phyloP scores from a whole-genome alignment of 2,888 invertebrate species.

The Micoletzkya japonica region DNA sequence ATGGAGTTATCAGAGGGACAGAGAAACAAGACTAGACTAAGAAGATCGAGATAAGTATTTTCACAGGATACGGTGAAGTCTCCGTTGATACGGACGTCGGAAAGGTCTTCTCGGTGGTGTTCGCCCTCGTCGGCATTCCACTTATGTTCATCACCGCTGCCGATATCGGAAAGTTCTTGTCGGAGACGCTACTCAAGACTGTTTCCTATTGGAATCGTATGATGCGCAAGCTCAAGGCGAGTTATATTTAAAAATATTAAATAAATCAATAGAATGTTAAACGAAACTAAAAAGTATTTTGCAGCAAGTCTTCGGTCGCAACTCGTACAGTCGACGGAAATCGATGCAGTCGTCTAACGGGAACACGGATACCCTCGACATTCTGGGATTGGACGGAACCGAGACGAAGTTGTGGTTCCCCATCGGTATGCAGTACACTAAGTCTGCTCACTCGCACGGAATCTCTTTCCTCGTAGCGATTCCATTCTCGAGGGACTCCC shows the following conservation, averaged over 20 bases:
- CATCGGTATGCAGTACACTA: conserved; percentile 46
- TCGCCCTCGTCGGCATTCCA: conserved; percentile 64
- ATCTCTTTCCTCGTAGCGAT: background rate
- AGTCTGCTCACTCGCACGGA: background rate
- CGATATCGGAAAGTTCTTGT: conserved; percentile 64
- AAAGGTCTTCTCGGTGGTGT: conserved; percentile 63
- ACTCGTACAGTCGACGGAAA: conserved; percentile 53
- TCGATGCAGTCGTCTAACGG: conserved; percentile 58
- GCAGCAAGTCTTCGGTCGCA: conserved; percentile 42
- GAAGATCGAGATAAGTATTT: too few species aligned
- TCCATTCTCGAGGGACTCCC: conserved; percentile 9
- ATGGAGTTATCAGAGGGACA: too few species aligned
- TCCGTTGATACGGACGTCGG: conserved; percentile 63
- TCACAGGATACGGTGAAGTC: conserved; percentile 63
- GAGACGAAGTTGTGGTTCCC: conserved; percentile 64
- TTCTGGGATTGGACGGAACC: conserved; percentile 55
- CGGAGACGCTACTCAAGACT: conserved; percentile 62
- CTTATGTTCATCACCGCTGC: conserved; percentile 65
- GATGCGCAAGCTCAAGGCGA: conserved; percentile 50
- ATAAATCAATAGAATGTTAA: background rate
- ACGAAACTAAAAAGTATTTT: background rate
- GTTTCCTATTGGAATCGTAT: conserved; percentile 60
- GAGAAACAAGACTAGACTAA: too few species aligned
- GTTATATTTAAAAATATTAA: background rate
- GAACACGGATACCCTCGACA: conserved; percentile 53